Evolutionary conservation across 2,113 vertebrate species (phyloP), one percentile per base, ranked within the genome.

Genomic region (Pampusana beccarii): DNA sequence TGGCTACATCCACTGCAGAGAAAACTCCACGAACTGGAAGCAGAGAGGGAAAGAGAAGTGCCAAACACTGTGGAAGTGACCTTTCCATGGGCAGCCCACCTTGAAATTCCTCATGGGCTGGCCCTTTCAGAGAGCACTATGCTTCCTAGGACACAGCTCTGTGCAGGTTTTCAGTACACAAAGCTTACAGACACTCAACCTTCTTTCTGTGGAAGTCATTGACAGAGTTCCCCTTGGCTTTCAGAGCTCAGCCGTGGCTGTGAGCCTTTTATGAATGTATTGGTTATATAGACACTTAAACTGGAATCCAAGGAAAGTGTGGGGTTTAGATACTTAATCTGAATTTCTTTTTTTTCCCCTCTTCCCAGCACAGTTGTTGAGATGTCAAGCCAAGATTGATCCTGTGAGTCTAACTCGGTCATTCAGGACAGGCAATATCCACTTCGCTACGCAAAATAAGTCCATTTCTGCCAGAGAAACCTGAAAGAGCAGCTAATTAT

Each of bases 401-500:
- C 87, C 42, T 23, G 60, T 74, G 24, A 8, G 26, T 91, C 86
- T 97, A 95, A 95, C 58, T 83, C 12, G 5, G 70, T 70, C 16
- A 4, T 73, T 83, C n/a, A 61, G 89, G 75, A 83, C 78, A 81
- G 85, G 75, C 89, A 96, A 78, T 75, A 97, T 80, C 83, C 80
- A 88, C 95, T 94, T 86, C 92, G 94, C 86, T 84, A 77, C 56
- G 93, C 94, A 95, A 96, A 97, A 94, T 91, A 89, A 96, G 88
- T 95, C 96, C 69, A 85, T 96, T 97, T 80, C 93, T 97, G 93
- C 90, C 92, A 96, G 88, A 93, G 50, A 25, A 94, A 97, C 87
- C 91, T 95, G 91, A 94, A 92, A 95, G 93, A 97, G 92, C 88
- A 97, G 79, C 91, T 97, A 94, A 97, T 98, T 97, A 97, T 73